Conservation (phyloP, 2,113 vertebrate species). For the Myrmecophaga tridactyla region DNA sequence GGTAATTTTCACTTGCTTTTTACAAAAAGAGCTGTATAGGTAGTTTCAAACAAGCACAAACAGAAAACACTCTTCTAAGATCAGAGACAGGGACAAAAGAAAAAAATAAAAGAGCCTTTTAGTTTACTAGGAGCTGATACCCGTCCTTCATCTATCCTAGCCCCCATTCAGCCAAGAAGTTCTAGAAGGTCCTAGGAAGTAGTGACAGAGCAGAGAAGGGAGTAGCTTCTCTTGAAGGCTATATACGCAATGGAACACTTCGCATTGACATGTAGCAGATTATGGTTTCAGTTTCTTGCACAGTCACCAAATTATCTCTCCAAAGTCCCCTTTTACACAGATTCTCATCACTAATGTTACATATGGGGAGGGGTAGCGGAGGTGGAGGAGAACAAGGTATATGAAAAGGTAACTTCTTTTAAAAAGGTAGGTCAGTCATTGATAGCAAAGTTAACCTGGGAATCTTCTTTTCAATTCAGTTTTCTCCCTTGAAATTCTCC, state of each 20-base stretch:
- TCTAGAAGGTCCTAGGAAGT: not conserved
- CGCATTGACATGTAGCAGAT: not conserved
- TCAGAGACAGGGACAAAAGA: not conserved
- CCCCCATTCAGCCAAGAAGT: not conserved
- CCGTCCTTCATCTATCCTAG: not conserved
- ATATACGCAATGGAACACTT: not conserved
- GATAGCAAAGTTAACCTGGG: not conserved
- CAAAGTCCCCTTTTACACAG: not conserved
- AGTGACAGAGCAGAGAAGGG: not conserved
- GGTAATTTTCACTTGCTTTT: not conserved
- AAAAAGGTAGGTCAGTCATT: not conserved
- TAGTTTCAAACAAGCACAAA: not conserved
- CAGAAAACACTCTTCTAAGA: not conserved
- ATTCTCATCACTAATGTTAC: not conserved
- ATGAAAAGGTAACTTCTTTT: not conserved
- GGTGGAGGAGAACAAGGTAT: not conserved
- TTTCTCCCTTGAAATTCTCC: slow-evolving; percentile 22
- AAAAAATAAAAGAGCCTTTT: not conserved
- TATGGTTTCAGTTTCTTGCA: not conserved
- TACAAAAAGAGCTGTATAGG: not conserved
- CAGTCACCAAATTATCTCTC: not conserved
- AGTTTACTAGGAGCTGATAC: not conserved
- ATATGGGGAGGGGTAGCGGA: not conserved
- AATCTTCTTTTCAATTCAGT: not conserved
- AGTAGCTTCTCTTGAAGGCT: not conserved